phyloP scores from a whole-genome alignment of 2,797 vertebrate species.

The Neoniphon sammara region DNA sequence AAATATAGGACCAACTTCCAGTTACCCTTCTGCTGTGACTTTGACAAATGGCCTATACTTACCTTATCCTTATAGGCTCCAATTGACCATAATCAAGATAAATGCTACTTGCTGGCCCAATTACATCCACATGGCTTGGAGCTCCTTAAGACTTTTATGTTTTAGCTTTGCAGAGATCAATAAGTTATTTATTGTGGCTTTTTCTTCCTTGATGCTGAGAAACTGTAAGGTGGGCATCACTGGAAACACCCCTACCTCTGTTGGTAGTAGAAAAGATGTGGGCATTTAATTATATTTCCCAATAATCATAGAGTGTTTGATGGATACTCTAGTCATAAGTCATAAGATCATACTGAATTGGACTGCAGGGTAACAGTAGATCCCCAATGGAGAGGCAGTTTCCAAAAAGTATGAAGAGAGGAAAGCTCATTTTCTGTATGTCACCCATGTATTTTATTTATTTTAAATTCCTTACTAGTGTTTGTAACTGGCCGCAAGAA shows the following conservation, averaged over 20 bases:
- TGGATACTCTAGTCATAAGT: constrained; percentile 14
- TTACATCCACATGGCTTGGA: constrained; percentile 67
- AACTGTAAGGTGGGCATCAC: constrained; percentile 33
- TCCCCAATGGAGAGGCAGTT: not conserved
- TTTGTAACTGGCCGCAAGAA: too few species aligned
- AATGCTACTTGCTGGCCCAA: constrained; percentile 75
- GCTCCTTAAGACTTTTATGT: constrained; percentile 68
- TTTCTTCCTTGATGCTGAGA: constrained; percentile 39
- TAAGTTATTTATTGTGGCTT: constrained; percentile 79
- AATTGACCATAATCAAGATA: constrained; percentile 83
- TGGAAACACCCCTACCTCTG: constrained; percentile 34
- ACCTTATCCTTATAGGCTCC: constrained; percentile 77
- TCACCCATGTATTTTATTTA: not conserved
- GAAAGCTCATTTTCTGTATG: not conserved
- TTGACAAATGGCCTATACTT: constrained; percentile 79
- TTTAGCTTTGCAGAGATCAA: constrained; percentile 75
- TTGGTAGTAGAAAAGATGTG: constrained; percentile 15
- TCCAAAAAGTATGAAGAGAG: not conserved
- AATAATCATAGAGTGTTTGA: constrained; percentile 57
- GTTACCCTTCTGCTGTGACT: constrained; percentile 70
- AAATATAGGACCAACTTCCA: constrained; percentile 60
- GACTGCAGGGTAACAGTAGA: not conserved
- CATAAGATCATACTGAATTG: not conserved
- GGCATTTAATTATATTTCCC: constrained; percentile 64
- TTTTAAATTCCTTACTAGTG: too few species aligned